Conservation (phyloP, 2,888 invertebrate genomes). For the Melinaea menophilus region DNA sequence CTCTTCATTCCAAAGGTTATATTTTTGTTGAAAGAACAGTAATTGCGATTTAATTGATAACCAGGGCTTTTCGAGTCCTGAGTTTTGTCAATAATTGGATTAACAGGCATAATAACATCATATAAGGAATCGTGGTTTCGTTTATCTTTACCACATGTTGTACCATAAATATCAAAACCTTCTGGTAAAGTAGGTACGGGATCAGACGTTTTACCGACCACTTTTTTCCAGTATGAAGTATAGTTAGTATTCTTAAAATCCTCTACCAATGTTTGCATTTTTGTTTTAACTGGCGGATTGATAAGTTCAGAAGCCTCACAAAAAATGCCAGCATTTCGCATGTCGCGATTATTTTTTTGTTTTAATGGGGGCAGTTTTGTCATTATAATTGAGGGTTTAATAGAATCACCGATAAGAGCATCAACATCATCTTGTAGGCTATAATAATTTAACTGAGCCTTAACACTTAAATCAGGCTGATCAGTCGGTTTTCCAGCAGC, state of each 20-base stretch:
- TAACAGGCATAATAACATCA: constrained; percentile 60
- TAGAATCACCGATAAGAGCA: constrained; percentile 54
- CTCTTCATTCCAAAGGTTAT: constrained; percentile 59
- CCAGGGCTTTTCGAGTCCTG: constrained; percentile 45
- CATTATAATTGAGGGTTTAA: constrained; percentile 41
- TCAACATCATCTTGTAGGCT: constrained; percentile 59
- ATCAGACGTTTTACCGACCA: constrained; percentile 49
- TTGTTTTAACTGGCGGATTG: constrained; percentile 54
- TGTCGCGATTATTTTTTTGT: constrained; percentile 47
- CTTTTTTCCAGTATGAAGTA: constrained; percentile 58
- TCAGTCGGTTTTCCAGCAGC: constrained; percentile 59
- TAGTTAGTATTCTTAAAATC: constrained; percentile 60
- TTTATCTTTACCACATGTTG: constrained; percentile 55
- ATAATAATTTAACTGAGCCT: constrained; percentile 51
- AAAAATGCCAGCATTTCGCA: constrained; percentile 47
- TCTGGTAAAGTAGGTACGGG: constrained; percentile 57
- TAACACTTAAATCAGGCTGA: constrained; percentile 47
- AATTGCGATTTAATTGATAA: constrained; percentile 49
- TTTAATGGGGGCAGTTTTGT: constrained; percentile 45
- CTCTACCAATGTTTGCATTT: constrained; percentile 54
- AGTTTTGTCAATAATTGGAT: constrained; percentile 51
- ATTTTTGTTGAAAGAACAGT: constrained; percentile 56
- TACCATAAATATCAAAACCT: constrained; percentile 48
- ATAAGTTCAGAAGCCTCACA: constrained; percentile 45
- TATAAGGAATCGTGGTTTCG: constrained; percentile 47